These are phyloP conservation scores for Diachrysia chrysitis DNA, from an alignment of 2,888 invertebrate species.

Conservation along the genomic window DNA sequence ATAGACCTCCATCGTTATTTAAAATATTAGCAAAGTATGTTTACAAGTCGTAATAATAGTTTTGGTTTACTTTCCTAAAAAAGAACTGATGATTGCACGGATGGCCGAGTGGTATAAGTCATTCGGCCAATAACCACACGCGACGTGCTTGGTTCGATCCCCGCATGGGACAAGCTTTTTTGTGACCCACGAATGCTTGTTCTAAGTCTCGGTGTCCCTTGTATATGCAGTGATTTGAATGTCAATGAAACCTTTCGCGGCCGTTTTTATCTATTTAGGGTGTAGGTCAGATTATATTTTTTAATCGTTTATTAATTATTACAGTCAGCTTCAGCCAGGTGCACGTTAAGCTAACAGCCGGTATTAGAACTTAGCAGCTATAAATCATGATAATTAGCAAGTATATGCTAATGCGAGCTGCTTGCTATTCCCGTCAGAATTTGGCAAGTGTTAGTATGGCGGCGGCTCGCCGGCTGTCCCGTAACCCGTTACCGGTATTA, in stretches of 20 bases:
- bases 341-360: not conserved
- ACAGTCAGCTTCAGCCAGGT: not conserved
- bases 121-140: too few relatives aligned
- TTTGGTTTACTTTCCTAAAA: not conserved
- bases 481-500: conserved; percentile 42
- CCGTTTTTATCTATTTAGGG: not conserved
- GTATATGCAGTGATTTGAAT: too few relatives aligned
- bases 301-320: not conserved
- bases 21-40: not conserved
- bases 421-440: conserved; percentile 44
- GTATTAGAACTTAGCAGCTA: not conserved
- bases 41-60: not conserved
- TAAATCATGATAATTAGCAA: conserved; percentile 14
- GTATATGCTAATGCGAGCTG: conserved; percentile 20
- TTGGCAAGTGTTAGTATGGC: conserved; percentile 27
- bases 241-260: not conserved
- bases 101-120: too few relatives aligned
- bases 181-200: too few relatives aligned
- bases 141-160: too few relatives aligned
- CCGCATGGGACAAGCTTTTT: too few relatives aligned
- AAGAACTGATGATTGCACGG: too few relatives aligned
- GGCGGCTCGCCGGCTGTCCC: conserved; percentile 22
- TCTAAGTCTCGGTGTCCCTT: too few relatives aligned
- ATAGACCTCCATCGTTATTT: not conserved
- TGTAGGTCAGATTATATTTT: not conserved